phyloP scores from a whole-genome alignment of 2,113 vertebrate genomes.

The Pelusios castaneus region DNA sequence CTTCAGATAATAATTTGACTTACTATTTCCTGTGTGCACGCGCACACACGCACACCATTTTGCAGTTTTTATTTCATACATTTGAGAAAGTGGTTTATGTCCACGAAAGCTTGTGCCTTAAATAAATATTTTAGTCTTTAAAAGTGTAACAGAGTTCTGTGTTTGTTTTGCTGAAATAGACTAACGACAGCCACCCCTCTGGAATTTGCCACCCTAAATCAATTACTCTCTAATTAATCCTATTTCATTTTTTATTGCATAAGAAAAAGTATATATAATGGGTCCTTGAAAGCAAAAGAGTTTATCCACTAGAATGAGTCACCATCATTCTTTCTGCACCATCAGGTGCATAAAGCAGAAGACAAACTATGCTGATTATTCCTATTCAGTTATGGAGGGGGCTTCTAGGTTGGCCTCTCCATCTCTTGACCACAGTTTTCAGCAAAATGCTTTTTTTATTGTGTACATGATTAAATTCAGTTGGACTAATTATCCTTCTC shows the following conservation, averaged over 20 bases:
- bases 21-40: too few relatives aligned
- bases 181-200: too few relatives aligned
- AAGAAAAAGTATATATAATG: neutral
- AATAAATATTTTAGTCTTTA: too few relatives aligned
- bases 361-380: neutral
- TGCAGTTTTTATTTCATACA: too few relatives aligned
- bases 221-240: neutral
- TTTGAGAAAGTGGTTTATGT: too few relatives aligned
- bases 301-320: neutral
- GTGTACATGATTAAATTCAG: neutral
- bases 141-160: too few relatives aligned
- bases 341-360: neutral
- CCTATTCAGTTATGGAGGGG: neutral
- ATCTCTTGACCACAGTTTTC: neutral
- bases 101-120: too few relatives aligned
- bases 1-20: too few relatives aligned
- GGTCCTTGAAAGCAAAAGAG: neutral
- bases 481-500: neutral
- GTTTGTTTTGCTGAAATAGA: too few relatives aligned
- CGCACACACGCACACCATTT: too few relatives aligned
- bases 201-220: too few relatives aligned
- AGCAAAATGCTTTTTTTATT: neutral
- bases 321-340: neutral
- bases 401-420: neutral
- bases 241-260: neutral